A percentile compares a stretch with the other conserved stretches of the same genome.
Conservation (phyloP, 1,140 invertebrate species). For the Macrotrachela quadricornifera region DNA sequence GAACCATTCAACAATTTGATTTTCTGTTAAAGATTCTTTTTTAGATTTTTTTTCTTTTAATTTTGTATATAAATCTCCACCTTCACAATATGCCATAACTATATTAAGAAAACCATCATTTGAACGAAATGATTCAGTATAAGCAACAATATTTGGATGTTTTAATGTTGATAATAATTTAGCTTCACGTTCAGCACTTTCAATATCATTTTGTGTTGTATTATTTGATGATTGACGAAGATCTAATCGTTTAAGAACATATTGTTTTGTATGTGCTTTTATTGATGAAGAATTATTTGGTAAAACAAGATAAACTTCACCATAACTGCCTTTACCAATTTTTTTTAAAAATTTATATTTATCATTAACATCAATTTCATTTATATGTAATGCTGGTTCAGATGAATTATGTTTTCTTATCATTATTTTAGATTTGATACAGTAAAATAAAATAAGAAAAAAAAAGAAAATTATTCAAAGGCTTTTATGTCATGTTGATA, state of each 20-base stretch:
- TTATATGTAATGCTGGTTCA: too few species aligned
- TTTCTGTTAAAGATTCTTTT: constrained; percentile 21
- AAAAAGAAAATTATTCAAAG: too few species aligned
- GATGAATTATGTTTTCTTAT: too few species aligned
- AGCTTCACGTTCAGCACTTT: constrained; percentile 32
- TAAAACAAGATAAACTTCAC: constrained; percentile 32
- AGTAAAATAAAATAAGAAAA: too few species aligned
- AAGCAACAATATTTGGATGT: constrained; percentile 36
- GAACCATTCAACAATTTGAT: constrained; percentile 36
- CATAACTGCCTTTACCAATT: constrained; percentile 35
- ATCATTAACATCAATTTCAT: constrained; percentile 8
- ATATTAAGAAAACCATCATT: constrained; percentile 31
- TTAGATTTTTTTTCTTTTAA: constrained; percentile 31
- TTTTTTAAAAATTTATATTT: constrained; percentile 25
- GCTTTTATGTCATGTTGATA: too few species aligned
- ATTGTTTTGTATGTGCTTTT: constrained; percentile 15
- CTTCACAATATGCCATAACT: constrained; percentile 37
- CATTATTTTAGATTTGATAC: too few species aligned
- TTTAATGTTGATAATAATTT: constrained; percentile 33
- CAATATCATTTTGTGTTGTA: constrained; percentile 26
- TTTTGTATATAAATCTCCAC: constrained; percentile 33
- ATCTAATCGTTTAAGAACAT: constrained; percentile 35
- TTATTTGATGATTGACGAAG: constrained; percentile 15
- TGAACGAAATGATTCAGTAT: constrained; percentile 34
- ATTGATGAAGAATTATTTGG: too few species aligned